Conservation (phyloP, 2,797 vertebrate genomes). For the Cryptoprocta ferox region DNA sequence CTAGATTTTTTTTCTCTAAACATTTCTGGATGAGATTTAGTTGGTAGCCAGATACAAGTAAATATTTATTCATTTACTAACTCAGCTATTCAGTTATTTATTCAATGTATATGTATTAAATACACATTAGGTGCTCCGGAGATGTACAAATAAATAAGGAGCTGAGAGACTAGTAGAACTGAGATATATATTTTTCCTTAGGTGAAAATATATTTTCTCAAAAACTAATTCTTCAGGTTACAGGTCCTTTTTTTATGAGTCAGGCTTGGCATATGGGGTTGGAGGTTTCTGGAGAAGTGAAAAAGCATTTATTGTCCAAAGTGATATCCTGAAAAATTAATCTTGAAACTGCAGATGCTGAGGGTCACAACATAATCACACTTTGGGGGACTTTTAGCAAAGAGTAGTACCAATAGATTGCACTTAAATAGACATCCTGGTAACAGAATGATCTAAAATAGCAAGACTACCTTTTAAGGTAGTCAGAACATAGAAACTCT, state of each 20-base stretch:
- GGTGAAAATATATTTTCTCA: conserved; percentile 49
- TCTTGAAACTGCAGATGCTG: conserved; percentile 64
- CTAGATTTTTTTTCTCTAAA: conserved; percentile 15
- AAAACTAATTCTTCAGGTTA: conserved; percentile 47
- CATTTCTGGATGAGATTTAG: conserved; percentile 14
- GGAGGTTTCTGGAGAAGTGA: conserved; percentile 37
- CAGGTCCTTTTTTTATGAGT: conserved; percentile 33
- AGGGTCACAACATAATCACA: conserved; percentile 71
- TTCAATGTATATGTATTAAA: not conserved
- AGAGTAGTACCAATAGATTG: conserved; percentile 65
- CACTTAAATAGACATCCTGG: conserved; percentile 67
- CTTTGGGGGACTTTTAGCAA: conserved; percentile 69
- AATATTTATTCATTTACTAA: conserved; percentile 2
- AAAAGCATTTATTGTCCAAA: conserved; percentile 73
- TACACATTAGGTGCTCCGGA: not conserved
- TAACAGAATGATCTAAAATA: conserved; percentile 60
- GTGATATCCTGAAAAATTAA: conserved; percentile 72
- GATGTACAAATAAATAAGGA: not conserved
- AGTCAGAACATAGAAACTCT: not conserved
- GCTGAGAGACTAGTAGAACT: not conserved
- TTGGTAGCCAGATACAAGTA: not conserved
- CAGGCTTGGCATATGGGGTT: conserved; percentile 51
- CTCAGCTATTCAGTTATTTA: not conserved
- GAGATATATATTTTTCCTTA: conserved; percentile 22
- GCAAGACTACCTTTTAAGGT: conserved; percentile 27